phyloP scores from a whole-genome alignment of 2,797 vertebrate species.

The Loriculus beryllinus region DNA sequence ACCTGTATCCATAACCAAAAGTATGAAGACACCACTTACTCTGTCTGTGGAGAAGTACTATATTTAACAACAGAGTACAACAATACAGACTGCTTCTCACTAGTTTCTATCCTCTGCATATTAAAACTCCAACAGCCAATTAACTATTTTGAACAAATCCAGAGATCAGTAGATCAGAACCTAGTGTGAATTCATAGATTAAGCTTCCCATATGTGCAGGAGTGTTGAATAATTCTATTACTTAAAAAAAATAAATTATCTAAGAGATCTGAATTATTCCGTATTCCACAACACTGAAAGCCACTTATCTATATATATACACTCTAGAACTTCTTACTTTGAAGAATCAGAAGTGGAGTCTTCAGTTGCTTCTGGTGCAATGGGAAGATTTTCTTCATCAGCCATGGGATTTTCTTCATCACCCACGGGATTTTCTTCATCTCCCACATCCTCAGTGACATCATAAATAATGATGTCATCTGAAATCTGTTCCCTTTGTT shows the following conservation, averaged over 20 bases:
- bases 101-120: neutral
- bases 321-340: constrained; percentile 70
- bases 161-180: neutral
- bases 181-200: neutral
- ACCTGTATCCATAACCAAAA: neutral
- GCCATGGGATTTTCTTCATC: constrained; percentile 70
- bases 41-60: neutral
- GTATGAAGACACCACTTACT: neutral
- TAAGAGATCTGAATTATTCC: neutral
- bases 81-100: neutral
- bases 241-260: neutral
- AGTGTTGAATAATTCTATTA: neutral
- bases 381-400: constrained; percentile 72
- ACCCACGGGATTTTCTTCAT: constrained; percentile 69
- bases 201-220: neutral
- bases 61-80: neutral
- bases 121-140: neutral
- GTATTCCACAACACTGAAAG: neutral
- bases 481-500: constrained; percentile 80
- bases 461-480: constrained; percentile 96
- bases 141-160: neutral
- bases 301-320: neutral
- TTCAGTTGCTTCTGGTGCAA: constrained; percentile 76
- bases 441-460: constrained; percentile 81
- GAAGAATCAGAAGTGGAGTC: constrained; percentile 73